These are phyloP conservation scores for Brachionichthys hirsutus DNA, from an alignment of 2,113 vertebrate genomes.

Conservation along the genomic window DNA sequence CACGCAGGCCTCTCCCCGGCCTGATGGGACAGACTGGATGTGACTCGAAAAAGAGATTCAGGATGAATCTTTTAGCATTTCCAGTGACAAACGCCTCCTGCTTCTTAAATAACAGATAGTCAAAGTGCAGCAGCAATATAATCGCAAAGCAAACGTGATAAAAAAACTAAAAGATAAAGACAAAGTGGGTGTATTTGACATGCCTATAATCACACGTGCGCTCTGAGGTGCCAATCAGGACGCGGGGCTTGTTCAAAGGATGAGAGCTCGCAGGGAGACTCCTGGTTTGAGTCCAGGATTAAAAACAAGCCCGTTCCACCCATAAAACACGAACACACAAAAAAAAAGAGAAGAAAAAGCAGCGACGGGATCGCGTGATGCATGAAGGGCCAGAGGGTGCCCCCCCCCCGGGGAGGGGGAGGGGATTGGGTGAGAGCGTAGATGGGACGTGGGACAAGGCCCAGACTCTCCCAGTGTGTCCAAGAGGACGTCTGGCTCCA, in stretches of 20 bases:
- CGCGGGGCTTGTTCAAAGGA: constrained; percentile 44
- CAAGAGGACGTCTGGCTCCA: constrained; percentile 70
- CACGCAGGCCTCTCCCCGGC: constrained; percentile 10
- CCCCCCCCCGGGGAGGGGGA: constrained; percentile 18
- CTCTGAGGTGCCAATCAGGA: constrained; percentile 62
- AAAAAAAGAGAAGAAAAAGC: not conserved
- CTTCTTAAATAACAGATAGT: constrained; percentile 50
- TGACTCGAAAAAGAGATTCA: constrained; percentile 30
- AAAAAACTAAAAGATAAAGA: constrained; percentile 28
- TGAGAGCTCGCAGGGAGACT: constrained; percentile 40
- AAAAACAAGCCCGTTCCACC: constrained; percentile 34
- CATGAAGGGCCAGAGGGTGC: constrained; percentile 39
- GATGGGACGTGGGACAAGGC: constrained; percentile 1
- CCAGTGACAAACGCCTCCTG: constrained; percentile 43
- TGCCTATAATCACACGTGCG: constrained; percentile 54
- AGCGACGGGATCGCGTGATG: constrained; percentile 44
- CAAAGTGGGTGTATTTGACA: constrained; percentile 53
- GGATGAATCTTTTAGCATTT: constrained; percentile 58
- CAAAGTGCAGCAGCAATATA: constrained; percentile 15
- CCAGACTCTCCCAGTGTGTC: constrained; percentile 48
- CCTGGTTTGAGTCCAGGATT: constrained; percentile 56
- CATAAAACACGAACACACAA: constrained; percentile 18
- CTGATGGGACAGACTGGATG: constrained; percentile 44
- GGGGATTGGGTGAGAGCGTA: constrained; percentile 13
- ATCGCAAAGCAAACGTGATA: constrained; percentile 34